Conservation (phyloP, 2,888 invertebrate genomes). For the Eristalis intricaria region DNA sequence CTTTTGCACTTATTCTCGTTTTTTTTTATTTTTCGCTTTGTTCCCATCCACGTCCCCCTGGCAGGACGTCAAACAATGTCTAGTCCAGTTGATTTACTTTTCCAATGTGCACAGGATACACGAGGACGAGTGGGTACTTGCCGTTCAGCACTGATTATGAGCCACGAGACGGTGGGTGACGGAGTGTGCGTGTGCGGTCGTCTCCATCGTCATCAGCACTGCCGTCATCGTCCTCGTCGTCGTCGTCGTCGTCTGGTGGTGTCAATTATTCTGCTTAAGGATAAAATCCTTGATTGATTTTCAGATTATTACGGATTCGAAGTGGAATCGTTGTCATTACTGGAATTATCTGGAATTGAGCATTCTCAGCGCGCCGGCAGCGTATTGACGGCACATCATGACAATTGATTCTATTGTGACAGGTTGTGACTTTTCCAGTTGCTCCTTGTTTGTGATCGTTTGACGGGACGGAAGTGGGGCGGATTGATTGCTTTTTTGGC, state of each 20-base stretch:
- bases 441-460: background rate
- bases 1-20: background rate
- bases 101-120: background rate
- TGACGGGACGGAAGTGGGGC: background rate
- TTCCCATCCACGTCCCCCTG: background rate
- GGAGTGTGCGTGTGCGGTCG: background rate
- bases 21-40: background rate
- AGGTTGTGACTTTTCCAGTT: slow-evolving; percentile 13
- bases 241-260: slow-evolving; percentile 27
- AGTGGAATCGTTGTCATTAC: slow-evolving; percentile 65
- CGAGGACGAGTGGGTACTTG: background rate
- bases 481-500: background rate
- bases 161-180: background rate
- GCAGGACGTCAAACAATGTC: slow-evolving; percentile 59
- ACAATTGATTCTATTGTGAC: slow-evolving; percentile 16
- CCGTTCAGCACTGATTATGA: background rate
- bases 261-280: slow-evolving; percentile 64
- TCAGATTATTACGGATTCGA: slow-evolving; percentile 65
- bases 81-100: slow-evolving; percentile 47
- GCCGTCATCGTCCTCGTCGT: background rate
- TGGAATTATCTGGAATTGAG: slow-evolving; percentile 57
- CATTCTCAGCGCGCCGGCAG: slow-evolving; percentile 31
- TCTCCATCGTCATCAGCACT: background rate
- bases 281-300: slow-evolving; percentile 66
- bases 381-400: slow-evolving; percentile 23